These are phyloP conservation scores for Iselma pallidipennis DNA, from an alignment of 2,888 invertebrate genomes.

Conservation along the genomic window DNA sequence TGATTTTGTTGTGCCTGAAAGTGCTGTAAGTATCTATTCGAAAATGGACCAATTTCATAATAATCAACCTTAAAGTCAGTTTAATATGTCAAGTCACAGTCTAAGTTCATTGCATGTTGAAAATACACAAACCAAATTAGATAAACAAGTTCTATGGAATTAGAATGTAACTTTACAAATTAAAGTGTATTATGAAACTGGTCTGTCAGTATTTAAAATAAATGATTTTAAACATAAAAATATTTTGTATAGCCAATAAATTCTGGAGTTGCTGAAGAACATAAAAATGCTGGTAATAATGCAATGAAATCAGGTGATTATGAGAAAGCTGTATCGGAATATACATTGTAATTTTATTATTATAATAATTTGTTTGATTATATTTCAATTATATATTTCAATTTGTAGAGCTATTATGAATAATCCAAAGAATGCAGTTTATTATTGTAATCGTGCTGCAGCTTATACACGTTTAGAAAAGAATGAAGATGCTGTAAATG, in stretches of 20 bases:
- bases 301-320: constrained; percentile 85
- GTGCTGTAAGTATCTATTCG: neutral
- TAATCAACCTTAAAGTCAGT: too few relatives aligned
- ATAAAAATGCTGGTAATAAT: constrained; percentile 86
- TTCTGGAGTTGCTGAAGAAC: constrained; percentile 73
- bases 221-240: neutral
- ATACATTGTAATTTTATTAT: constrained; percentile 63
- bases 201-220: neutral
- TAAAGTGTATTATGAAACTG: neutral
- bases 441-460: constrained; percentile 96
- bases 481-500: constrained; percentile 82
- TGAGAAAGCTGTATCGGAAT: constrained; percentile 80
- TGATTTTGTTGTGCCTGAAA: neutral
- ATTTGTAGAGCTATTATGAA: constrained; percentile 79
- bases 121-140: too few relatives aligned
- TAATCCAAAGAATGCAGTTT: constrained; percentile 89
- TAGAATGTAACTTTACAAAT: neutral
- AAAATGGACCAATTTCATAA: too few relatives aligned
- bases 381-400: neutral
- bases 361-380: neutral
- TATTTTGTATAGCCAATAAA: constrained; percentile 44
- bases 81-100: too few relatives aligned
- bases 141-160: neutral
- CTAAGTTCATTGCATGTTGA: too few relatives aligned
- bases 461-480: constrained; percentile 89